Conservation (phyloP, 1,140 invertebrate genomes). For the Leptoteleia sp. region DNA sequence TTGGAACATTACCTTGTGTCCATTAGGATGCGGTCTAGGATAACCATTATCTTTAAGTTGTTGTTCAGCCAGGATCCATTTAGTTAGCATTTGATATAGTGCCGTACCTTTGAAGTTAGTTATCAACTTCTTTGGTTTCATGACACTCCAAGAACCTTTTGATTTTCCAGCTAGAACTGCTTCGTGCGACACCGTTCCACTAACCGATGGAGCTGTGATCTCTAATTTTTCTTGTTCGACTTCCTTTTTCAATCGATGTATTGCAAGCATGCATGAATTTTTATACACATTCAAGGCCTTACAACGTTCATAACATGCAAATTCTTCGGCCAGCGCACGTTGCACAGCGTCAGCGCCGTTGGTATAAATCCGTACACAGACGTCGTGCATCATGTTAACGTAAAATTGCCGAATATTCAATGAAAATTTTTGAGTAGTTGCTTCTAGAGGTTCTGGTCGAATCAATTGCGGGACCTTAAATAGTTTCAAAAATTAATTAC, state of each 20-base stretch:
- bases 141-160: constrained; percentile 87
- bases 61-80: constrained; percentile 87
- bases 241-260: constrained; percentile 88
- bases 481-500: too few species aligned
- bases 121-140: constrained; percentile 80
- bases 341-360: too few species aligned
- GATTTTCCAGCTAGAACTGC: constrained; percentile 85
- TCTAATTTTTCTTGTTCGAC: constrained; percentile 80
- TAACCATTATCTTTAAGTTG: constrained; percentile 92
- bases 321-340: too few species aligned
- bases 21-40: constrained; percentile 85
- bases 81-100: constrained; percentile 73
- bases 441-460: too few species aligned
- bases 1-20: constrained; percentile 36
- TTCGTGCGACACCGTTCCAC: constrained; percentile 83
- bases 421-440: too few species aligned
- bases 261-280: constrained; percentile 46
- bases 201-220: constrained; percentile 67
- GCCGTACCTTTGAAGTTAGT: constrained; percentile 80
- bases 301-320: too few species aligned
- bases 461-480: too few species aligned
- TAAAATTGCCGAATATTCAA: too few species aligned
- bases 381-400: too few species aligned
- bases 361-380: too few species aligned
- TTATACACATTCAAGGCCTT: too few species aligned